These are phyloP conservation scores for Synanthedon myopaeformis DNA, from an alignment of 2,888 invertebrate species.

Conservation along the genomic window DNA sequence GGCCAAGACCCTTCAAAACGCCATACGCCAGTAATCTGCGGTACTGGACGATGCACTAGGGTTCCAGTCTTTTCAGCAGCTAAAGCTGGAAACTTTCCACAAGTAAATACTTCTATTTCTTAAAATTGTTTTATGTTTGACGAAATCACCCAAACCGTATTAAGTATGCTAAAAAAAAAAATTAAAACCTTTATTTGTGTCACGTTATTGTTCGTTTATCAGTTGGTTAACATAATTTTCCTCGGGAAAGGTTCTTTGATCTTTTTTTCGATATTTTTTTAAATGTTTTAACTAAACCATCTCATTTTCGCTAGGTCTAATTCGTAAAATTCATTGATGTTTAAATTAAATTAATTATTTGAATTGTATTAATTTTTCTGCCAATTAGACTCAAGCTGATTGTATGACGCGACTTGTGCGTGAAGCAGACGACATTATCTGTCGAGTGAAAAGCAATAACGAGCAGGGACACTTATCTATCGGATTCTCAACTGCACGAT, in stretches of 20 bases:
- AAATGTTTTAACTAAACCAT: no score
- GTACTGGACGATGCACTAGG: constrained; percentile 46
- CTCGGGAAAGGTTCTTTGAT: no score
- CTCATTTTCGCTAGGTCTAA: no score
- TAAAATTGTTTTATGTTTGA: no score
- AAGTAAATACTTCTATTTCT: constrained; percentile 15
- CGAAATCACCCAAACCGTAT: no score
- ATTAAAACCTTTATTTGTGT: no score
- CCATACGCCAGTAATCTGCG: constrained; percentile 42
- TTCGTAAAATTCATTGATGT: no score
- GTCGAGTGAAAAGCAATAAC: constrained; percentile 48
- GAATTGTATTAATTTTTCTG: background rate
- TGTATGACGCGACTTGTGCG: constrained; percentile 50
- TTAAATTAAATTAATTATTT: no score
- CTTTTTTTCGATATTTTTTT: no score
- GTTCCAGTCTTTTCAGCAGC: constrained; percentile 51
- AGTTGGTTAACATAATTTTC: no score
- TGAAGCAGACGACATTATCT: constrained; percentile 55
- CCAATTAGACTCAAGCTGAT: constrained; percentile 30
- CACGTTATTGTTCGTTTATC: no score
- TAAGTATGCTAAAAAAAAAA: no score
- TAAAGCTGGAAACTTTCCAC: constrained; percentile 33
- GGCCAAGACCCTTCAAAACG: constrained; percentile 29
- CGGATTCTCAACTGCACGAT: constrained; percentile 52
- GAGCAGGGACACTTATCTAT: constrained; percentile 55